Evolutionary conservation across 1,140 invertebrate species (phyloP).

Genomic region (Halesus radiatus): DNA sequence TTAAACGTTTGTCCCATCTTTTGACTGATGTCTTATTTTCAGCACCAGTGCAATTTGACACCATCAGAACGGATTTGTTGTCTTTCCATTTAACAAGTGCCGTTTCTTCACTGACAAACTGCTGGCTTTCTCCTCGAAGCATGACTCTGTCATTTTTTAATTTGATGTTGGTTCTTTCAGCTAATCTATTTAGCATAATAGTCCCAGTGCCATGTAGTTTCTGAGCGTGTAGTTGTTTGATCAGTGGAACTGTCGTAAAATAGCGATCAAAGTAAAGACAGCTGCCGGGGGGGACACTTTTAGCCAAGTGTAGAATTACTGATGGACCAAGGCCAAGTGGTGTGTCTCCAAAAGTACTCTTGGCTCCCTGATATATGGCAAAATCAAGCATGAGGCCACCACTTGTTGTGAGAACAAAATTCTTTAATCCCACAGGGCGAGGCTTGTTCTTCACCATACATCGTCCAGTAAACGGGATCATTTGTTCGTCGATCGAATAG

Average conservation of each 20-base stretch:
- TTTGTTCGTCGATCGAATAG: constrained; percentile 56
- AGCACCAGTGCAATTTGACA: constrained; percentile 55
- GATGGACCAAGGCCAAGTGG: constrained; percentile 53
- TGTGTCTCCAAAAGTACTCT: constrained; percentile 36
- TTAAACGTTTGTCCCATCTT: constrained; percentile 17
- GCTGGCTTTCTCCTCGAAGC: constrained; percentile 47
- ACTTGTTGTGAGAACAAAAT: constrained; percentile 57
- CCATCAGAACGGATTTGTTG: constrained; percentile 55
- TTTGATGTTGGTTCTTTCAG: background rate
- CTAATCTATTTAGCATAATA: constrained; percentile 20
- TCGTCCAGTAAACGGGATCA: constrained; percentile 45
- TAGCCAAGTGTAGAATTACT: constrained; percentile 54
- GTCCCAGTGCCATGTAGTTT: constrained; percentile 29
- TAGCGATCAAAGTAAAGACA: constrained; percentile 56
- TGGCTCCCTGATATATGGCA: constrained; percentile 57
- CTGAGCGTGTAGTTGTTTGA: constrained; percentile 44
- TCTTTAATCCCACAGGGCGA: constrained; percentile 35
- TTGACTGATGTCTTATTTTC: constrained; percentile 28
- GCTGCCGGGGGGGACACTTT: constrained; percentile 53
- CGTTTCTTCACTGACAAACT: constrained; percentile 43
- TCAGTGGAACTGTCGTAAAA: constrained; percentile 54
- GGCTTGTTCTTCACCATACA: no score
- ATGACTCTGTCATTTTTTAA: constrained; percentile 51
- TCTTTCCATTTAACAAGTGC: constrained; percentile 57
- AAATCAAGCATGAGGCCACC: constrained; percentile 59